Conservation (phyloP, 2,113 vertebrate species). For the Sus scrofa region T2T-Sscrofa CM000814.6:117935501-117936000, state of each 20-base stretch:
- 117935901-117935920: not conserved
- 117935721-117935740: no score
- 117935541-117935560: no score
- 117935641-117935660: no score
- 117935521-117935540: not conserved
- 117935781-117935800: not conserved
- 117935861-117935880: slow-evolving; percentile 17
- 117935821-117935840: not conserved
- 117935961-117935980: not conserved
- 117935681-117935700: no score
- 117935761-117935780: no score
- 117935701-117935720: no score
- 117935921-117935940: not conserved
- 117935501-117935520: not conserved
- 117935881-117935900: not conserved
- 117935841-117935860: slow-evolving; percentile 10
- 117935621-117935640: no score
- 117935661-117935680: no score
- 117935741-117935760: no score
- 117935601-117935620: no score
- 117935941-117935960: not conserved
- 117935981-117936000: not conserved
- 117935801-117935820: not conserved
- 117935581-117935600: no score
- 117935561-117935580: no score